Conservation (phyloP, 2,888 invertebrate species). For the Drosophila affinis region DNA sequence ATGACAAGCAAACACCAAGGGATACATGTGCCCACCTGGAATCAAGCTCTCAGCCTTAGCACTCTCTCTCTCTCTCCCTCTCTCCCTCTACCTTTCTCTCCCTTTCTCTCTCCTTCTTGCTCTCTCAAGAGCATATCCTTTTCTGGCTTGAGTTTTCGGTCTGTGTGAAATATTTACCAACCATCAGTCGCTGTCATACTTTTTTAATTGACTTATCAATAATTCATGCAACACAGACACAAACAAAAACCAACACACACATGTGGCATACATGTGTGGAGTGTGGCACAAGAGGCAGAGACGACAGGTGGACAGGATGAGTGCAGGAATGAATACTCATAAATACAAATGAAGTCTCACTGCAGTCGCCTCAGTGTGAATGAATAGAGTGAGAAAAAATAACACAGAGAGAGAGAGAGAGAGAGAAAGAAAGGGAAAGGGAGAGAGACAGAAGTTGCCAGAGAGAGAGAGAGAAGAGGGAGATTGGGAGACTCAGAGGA, state of each 20-base stretch:
- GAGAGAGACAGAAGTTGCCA: background rate
- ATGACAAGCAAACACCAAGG: constrained; percentile 38
- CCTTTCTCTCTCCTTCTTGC: no score
- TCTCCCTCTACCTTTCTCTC: no score
- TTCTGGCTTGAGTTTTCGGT: constrained; percentile 31
- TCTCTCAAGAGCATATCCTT: background rate
- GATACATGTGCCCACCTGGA: constrained; percentile 1
- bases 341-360: constrained; percentile 64
- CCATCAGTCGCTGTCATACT: constrained; percentile 73
- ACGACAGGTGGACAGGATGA: constrained; percentile 5
- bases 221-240: constrained; percentile 70
- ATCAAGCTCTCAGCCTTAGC: constrained; percentile 10
- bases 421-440: constrained; percentile 1
- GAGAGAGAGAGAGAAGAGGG: constrained; percentile 2
- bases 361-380: constrained; percentile 39
- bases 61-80: no score
- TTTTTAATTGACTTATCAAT: constrained; percentile 82
- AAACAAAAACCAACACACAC: constrained; percentile 18
- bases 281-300: background rate
- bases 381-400: constrained; percentile 22
- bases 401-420: constrained; percentile 9
- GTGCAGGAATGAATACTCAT: constrained; percentile 50
- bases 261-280: background rate
- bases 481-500: constrained; percentile 6
- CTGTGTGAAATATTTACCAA: constrained; percentile 76